Evolutionary conservation across 2,797 vertebrate genomes (phyloP).

Genomic region (Xerus rutilus): DNA sequence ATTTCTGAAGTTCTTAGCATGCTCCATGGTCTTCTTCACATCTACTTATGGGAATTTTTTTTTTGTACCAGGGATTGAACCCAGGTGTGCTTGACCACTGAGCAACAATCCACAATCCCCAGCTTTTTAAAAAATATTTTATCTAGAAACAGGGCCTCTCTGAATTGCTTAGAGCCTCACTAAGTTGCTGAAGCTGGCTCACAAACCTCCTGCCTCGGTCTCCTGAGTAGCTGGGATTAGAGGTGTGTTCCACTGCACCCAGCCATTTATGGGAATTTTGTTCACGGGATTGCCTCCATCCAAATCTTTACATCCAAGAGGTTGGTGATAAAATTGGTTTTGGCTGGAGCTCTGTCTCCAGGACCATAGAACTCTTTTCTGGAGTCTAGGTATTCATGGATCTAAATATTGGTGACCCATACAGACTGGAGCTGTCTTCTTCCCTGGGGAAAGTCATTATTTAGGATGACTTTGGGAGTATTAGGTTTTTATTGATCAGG

Average conservation of each 20-base stretch:
- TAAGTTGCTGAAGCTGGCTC: too few relatives aligned
- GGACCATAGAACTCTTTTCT: not conserved
- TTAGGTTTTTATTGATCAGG: not conserved
- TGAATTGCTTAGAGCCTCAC: too few relatives aligned
- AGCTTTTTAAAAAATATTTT: too few relatives aligned
- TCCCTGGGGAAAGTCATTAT: not conserved
- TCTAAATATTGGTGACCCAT: not conserved
- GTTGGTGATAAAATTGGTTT: not conserved
- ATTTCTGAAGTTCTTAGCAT: constrained; percentile 16
- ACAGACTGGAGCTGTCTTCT: not conserved
- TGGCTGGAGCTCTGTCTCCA: not conserved
- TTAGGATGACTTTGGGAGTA: not conserved
- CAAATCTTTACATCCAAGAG: not conserved
- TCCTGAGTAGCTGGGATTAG: too few relatives aligned
- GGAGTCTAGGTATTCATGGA: not conserved
- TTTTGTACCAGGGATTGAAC: too few relatives aligned
- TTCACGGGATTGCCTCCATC: not conserved
- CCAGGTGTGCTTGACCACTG: too few relatives aligned
- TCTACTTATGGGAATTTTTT: not conserved
- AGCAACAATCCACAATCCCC: too few relatives aligned
- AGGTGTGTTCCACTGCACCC: too few relatives aligned
- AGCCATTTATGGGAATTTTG: not conserved
- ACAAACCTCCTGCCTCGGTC: too few relatives aligned
- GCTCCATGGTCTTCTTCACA: not conserved
- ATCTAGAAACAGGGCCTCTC: too few relatives aligned